Evolutionary conservation across 2,888 invertebrate genomes (phyloP).

Genomic region (Ichneumon xanthorius): DNA sequence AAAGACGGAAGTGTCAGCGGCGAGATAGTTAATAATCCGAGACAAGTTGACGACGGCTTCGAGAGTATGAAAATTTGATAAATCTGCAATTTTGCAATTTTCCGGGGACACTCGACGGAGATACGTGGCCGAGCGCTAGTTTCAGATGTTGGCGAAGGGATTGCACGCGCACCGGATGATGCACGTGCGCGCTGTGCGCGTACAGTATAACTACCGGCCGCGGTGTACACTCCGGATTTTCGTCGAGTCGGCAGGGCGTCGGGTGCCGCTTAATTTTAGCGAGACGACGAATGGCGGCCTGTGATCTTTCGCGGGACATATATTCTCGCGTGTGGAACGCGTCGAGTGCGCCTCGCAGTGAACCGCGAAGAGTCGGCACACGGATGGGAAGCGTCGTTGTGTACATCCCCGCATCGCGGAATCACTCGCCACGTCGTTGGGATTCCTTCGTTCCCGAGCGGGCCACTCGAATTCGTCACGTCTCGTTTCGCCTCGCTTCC

Average conservation of each 20-base stretch:
- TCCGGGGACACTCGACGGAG: slow-evolving; percentile 19
- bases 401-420: slow-evolving; percentile 68
- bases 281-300: slow-evolving; percentile 79
- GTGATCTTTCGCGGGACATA: slow-evolving; percentile 79
- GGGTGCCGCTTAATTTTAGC: slow-evolving; percentile 80
- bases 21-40: neutral
- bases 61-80: slow-evolving; percentile 13
- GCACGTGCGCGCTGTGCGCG: slow-evolving; percentile 7
- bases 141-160: slow-evolving; percentile 13
- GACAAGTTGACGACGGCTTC: slow-evolving; percentile 10
- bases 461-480: slow-evolving; percentile 68
- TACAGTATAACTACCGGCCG: neutral
- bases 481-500: slow-evolving; percentile 65
- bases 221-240: neutral
- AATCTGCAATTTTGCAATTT: slow-evolving; percentile 19
- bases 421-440: slow-evolving; percentile 71
- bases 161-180: slow-evolving; percentile 10
- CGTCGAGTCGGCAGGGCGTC: slow-evolving; percentile 68
- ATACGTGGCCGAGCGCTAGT: neutral
- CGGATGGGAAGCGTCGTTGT: slow-evolving; percentile 49
- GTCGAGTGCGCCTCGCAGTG: slow-evolving; percentile 74
- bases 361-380: slow-evolving; percentile 70
- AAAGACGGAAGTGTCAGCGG: neutral
- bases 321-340: slow-evolving; percentile 78
- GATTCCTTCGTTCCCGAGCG: slow-evolving; percentile 67